Conservation (phyloP, 2,888 invertebrate species). For the Coleophora deauratella region DNA sequence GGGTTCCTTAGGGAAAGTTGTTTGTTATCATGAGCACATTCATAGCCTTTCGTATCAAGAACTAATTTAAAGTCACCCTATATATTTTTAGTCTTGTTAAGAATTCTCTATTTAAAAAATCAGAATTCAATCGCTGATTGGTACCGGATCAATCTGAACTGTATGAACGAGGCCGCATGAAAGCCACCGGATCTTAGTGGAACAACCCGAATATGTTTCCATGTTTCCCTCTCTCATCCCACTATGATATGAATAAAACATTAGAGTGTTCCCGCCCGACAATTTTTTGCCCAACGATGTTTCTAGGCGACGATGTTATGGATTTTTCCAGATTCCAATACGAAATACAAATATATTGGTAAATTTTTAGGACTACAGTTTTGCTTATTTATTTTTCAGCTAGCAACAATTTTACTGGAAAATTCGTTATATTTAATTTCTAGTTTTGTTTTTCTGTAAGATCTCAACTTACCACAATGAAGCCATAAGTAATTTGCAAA, state of each 20-base stretch:
- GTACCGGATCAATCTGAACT: no score
- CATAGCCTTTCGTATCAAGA: no score
- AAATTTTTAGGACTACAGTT: neutral
- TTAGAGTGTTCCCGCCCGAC: constrained; percentile 27
- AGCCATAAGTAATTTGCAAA: no score
- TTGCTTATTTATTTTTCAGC: neutral
- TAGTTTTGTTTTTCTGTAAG: neutral
- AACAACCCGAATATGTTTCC: neutral
- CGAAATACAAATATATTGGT: no score
- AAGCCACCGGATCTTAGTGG: no score
- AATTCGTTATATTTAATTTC: neutral
- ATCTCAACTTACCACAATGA: neutral
- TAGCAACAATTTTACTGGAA: neutral
- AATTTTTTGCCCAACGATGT: constrained; percentile 32
- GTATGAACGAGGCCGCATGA: no score
- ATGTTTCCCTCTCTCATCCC: constrained; percentile 19
- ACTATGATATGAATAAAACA: constrained; percentile 40
- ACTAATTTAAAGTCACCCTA: no score
- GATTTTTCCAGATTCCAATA: neutral
- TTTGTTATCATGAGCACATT: no score
- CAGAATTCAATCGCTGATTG: no score
- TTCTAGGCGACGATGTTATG: constrained; percentile 16
- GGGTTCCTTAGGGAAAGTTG: no score
- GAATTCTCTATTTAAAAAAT: no score
- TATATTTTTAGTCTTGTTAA: no score